Evolutionary conservation across 2,888 invertebrate genomes (phyloP).

Genomic region (Acheta domesticus): DNA sequence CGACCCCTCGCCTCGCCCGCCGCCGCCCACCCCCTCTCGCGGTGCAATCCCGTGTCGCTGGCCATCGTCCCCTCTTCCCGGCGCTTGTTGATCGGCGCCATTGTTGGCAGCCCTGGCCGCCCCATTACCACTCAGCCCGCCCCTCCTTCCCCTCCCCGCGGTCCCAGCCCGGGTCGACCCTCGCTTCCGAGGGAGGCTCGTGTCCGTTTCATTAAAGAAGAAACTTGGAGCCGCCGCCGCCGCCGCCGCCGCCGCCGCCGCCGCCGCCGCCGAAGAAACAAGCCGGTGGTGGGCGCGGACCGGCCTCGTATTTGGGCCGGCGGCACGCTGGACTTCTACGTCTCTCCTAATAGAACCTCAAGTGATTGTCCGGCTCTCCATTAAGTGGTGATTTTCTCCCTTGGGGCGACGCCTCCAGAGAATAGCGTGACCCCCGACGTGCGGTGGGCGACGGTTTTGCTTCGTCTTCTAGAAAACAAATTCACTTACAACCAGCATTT

Average conservation of each 20-base stretch:
- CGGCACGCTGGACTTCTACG: no score
- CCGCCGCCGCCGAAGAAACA: no score
- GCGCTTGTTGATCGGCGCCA: background rate
- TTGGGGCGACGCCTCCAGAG: background rate
- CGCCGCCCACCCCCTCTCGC: background rate
- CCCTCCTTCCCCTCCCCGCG: background rate
- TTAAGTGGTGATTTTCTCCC: background rate
- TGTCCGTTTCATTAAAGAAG: conserved; percentile 18
- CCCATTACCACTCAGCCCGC: background rate
- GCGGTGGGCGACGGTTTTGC: no score
- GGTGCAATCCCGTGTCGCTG: background rate
- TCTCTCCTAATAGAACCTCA: background rate
- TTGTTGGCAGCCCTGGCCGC: background rate
- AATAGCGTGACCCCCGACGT: background rate
- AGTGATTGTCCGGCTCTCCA: background rate
- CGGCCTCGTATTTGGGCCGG: no score
- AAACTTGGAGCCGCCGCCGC: background rate
- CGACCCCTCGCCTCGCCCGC: background rate
- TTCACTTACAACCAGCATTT: no score
- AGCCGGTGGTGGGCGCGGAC: no score
- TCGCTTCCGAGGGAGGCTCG: background rate
- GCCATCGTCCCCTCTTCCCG: background rate
- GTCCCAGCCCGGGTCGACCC: background rate
- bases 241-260: no score
- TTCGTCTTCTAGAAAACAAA: no score